Evolutionary conservation across 2,113 vertebrate genomes (phyloP).

Genomic region (Phycodurus eques): DNA sequence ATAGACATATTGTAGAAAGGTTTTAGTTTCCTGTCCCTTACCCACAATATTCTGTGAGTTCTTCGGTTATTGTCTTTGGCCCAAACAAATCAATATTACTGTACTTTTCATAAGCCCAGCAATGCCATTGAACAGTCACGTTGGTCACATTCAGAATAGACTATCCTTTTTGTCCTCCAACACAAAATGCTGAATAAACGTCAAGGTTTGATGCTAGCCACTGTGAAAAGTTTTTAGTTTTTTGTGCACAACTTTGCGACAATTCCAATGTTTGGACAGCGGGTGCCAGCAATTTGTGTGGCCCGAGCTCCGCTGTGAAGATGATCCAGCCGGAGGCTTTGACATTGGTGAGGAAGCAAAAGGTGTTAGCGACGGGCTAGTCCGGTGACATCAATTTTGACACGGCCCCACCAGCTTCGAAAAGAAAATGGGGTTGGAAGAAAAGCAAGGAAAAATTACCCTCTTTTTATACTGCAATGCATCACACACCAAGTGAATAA

Average conservation of each 20-base stretch:
- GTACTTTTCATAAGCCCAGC: background rate
- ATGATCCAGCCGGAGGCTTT: constrained; percentile 4
- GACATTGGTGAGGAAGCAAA: constrained; percentile 16
- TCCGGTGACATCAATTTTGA: background rate
- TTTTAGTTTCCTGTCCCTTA: no score
- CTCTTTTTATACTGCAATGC: background rate
- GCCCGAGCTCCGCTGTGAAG: background rate
- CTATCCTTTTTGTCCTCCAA: background rate
- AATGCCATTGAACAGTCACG: background rate
- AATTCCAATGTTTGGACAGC: constrained; percentile 18
- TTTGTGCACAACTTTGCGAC: constrained; percentile 9
- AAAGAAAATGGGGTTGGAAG: background rate
- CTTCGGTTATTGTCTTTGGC: background rate
- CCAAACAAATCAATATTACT: background rate
- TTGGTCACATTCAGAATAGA: background rate
- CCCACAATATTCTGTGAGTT: no score
- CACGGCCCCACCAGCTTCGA: background rate
- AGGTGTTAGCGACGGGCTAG: constrained; percentile 15
- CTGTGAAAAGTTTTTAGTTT: background rate
- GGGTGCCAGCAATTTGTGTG: background rate
- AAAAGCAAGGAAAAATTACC: background rate
- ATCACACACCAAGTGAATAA: no score
- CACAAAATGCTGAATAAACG: background rate
- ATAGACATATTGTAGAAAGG: no score
- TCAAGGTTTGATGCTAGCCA: constrained; percentile 8